A percentile compares a stretch with the other conserved stretches of the same genome.
Conservation (phyloP, 2,113 vertebrate species). For the Haemorhous mexicanus region DNA sequence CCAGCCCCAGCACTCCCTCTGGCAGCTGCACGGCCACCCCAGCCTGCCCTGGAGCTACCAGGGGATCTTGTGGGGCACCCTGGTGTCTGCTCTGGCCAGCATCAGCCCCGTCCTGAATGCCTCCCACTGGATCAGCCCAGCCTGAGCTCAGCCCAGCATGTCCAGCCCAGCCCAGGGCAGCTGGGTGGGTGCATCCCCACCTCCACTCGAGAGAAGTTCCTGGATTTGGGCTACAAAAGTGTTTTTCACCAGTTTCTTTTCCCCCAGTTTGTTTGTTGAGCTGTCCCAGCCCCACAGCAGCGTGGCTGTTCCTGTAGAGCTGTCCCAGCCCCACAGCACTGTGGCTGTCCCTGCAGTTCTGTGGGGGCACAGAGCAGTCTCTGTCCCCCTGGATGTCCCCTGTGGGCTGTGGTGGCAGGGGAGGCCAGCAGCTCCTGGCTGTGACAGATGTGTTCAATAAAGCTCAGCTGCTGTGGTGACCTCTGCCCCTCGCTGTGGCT, state of each 20-base stretch:
- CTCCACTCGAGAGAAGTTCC: not conserved
- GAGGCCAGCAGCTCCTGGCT: not conserved
- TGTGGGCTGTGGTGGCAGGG: not conserved
- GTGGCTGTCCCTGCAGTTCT: too few species aligned
- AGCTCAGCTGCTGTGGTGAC: not conserved
- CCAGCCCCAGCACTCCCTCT: not conserved
- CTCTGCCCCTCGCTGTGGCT: not conserved
- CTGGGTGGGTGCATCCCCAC: not conserved
- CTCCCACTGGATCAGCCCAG: not conserved
- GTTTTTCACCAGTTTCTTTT: not conserved
- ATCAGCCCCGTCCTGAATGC: not conserved
- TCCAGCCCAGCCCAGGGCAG: not conserved
- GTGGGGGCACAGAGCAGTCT: slow-evolving; percentile 28
- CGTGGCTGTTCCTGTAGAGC: too few species aligned
- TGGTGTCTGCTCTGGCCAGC: not conserved
- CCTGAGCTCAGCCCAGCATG: not conserved
- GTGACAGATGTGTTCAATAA: not conserved
- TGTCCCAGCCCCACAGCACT: too few species aligned
- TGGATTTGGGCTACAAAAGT: not conserved
- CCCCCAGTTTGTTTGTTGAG: too few species aligned
- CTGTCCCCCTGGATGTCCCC: not conserved
- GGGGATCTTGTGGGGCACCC: too few species aligned
- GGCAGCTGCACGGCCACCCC: not conserved
- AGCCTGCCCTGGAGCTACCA: rapidly evolving
- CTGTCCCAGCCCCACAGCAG: too few species aligned